These are phyloP conservation scores for Pontoporia blainvillei DNA, from an alignment of 2,113 vertebrate genomes.

Conservation along the genomic window DNA sequence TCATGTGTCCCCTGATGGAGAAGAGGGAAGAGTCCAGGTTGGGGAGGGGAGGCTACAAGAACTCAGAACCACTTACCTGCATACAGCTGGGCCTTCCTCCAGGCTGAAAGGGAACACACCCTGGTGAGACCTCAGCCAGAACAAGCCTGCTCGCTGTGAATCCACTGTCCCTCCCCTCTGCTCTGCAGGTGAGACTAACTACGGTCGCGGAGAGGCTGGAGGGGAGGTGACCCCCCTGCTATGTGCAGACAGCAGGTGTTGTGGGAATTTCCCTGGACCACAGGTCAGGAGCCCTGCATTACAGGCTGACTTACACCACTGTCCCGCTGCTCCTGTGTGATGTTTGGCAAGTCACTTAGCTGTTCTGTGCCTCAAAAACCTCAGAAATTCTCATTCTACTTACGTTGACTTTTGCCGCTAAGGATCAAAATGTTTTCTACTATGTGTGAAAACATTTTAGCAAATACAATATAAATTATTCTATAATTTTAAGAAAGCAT, in stretches of 20 bases:
- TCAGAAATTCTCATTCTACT: neutral
- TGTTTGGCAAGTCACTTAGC: neutral
- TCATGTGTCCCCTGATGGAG: neutral
- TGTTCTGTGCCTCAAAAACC: neutral
- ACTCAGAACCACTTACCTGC: neutral
- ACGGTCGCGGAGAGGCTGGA: neutral
- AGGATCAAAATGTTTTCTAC: neutral
- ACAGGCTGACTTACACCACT: neutral
- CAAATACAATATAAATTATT: neutral
- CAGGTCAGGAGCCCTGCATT: neutral
- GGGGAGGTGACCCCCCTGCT: neutral
- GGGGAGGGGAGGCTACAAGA: neutral
- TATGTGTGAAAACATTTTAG: neutral
- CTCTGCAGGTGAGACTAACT: neutral
- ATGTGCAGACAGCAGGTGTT: accelerated
- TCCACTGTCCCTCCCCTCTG: neutral
- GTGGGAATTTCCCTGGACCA: neutral
- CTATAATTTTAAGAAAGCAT: neutral
- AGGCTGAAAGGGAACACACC: constrained; percentile 38
- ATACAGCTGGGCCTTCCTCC: constrained; percentile 26
- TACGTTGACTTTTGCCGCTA: neutral
- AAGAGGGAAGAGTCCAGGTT: neutral
- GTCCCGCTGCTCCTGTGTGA: too few species aligned
- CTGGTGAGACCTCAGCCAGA: neutral
- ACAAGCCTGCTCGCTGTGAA: accelerated